These are phyloP conservation scores for Vandiemenella viatica DNA, from an alignment of 2,888 invertebrate genomes.

Conservation along the genomic window DNA sequence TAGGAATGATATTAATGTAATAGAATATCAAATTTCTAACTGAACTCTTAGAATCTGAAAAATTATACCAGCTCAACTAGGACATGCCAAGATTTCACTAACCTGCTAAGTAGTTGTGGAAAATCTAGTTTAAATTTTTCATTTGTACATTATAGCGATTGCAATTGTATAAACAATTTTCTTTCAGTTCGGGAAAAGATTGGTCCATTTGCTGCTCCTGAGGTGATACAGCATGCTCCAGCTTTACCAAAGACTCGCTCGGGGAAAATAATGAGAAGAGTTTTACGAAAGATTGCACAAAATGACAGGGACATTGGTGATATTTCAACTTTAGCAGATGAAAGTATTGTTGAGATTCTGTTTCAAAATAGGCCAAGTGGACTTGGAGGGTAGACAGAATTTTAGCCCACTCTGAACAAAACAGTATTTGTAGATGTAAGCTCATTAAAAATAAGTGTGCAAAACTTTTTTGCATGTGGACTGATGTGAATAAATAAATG, in stretches of 20 bases:
- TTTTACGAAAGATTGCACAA: conserved; percentile 81
- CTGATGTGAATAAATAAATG: not conserved
- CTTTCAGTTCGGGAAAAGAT: conserved; percentile 70
- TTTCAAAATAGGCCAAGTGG: conserved; percentile 50
- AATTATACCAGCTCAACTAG: too few species aligned
- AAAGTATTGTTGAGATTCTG: conserved; percentile 66
- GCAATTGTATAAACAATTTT: too few species aligned
- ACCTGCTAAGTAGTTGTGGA: too few species aligned
- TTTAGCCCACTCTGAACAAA: not conserved
- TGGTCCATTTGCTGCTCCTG: conserved; percentile 92
- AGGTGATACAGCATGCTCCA: conserved; percentile 85
- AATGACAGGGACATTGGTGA: conserved; percentile 86
- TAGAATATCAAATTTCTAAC: too few species aligned
- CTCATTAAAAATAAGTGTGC: not conserved
- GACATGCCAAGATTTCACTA: too few species aligned
- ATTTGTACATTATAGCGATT: too few species aligned
- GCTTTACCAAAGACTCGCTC: conserved; percentile 92
- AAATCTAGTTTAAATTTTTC: too few species aligned
- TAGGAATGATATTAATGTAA: too few species aligned
- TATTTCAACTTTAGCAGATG: conserved; percentile 85
- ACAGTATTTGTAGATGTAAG: not conserved
- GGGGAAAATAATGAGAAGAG: conserved; percentile 95
- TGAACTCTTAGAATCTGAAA: too few species aligned
- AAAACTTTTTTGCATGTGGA: not conserved
- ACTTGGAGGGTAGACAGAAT: not conserved